Conservation (phyloP, 2,888 invertebrate genomes). For the Craniophora ligustri region DNA sequence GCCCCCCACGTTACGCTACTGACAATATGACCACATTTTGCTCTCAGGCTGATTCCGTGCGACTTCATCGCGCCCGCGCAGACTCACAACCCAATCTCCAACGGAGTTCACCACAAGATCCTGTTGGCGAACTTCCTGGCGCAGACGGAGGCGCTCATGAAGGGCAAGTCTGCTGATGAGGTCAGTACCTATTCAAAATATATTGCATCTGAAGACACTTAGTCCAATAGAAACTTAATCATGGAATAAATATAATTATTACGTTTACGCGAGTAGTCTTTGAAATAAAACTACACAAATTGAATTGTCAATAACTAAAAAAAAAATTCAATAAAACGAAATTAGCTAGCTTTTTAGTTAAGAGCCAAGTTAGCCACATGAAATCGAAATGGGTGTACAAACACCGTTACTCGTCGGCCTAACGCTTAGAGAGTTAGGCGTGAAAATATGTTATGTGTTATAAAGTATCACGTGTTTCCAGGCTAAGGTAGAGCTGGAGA, state of each 20-base stretch:
- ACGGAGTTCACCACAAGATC: constrained; percentile 97
- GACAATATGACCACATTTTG: background rate
- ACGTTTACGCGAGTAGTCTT: background rate
- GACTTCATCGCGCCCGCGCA: constrained; percentile 98
- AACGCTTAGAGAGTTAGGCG: too few relatives aligned
- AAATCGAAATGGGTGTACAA: too few relatives aligned
- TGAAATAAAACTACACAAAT: too few relatives aligned
- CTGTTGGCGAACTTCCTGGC: constrained; percentile 98
- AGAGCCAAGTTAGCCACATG: too few relatives aligned
- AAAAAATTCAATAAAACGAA: too few relatives aligned
- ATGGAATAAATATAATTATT: background rate
- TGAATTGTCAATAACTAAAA: too few relatives aligned
- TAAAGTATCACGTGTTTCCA: constrained; percentile 66
- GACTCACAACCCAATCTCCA: constrained; percentile 95
- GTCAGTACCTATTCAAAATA: constrained; percentile 59
- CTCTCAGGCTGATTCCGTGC: constrained; percentile 94
- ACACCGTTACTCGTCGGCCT: too few relatives aligned
- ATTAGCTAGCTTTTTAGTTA: too few relatives aligned
- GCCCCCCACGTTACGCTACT: too few relatives aligned
- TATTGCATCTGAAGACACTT: too few relatives aligned
- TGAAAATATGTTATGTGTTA: too few relatives aligned
- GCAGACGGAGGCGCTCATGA: constrained; percentile 99
- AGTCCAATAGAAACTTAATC: too few relatives aligned
- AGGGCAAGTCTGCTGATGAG: constrained; percentile 88
- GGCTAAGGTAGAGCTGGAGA: constrained; percentile 94